Evolutionary conservation across 2,113 vertebrate genomes (phyloP).

Genomic region (Fulica atra): DNA sequence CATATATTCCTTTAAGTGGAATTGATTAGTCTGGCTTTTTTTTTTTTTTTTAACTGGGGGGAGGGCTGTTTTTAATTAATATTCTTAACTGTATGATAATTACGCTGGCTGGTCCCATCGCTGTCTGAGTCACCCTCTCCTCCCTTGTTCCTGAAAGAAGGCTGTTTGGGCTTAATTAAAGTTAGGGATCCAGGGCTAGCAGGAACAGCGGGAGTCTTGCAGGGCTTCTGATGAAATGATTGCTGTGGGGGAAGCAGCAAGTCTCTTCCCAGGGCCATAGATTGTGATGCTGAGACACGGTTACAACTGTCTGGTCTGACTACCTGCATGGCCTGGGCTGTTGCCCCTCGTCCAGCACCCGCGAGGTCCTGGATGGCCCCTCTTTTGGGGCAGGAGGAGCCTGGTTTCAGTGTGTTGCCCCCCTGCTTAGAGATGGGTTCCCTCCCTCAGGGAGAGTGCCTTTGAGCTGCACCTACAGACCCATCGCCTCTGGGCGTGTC

Average conservation of each 20-base stretch:
- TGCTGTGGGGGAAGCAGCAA: not conserved
- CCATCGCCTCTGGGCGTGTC: fast-evolving
- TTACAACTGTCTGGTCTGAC: not conserved
- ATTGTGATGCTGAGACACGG: not conserved
- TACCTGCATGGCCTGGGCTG: not conserved
- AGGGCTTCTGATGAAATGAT: conserved; percentile 41
- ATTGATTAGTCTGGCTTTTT: conserved; percentile 31
- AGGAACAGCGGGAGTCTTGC: conserved; percentile 31
- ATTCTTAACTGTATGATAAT: conserved; percentile 57
- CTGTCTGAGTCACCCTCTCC: conserved; percentile 44
- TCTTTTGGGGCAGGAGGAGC: not conserved
- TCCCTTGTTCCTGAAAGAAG: not conserved
- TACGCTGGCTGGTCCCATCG: not conserved
- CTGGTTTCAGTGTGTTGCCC: fast-evolving
- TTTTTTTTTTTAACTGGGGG: not conserved
- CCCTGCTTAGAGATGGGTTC: not conserved
- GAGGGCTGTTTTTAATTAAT: conserved; percentile 55
- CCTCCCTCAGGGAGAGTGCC: fast-evolving
- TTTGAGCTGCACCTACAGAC: fast-evolving
- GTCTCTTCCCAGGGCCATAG: not conserved
- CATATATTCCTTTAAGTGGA: conserved; percentile 29
- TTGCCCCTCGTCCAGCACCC: fast-evolving
- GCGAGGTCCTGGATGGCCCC: not conserved
- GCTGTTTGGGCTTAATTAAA: conserved; percentile 63
- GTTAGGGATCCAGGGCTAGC: conserved; percentile 37